phyloP scores from a whole-genome alignment of 1,140 invertebrate species.

The Cotesia glomerata region DNA sequence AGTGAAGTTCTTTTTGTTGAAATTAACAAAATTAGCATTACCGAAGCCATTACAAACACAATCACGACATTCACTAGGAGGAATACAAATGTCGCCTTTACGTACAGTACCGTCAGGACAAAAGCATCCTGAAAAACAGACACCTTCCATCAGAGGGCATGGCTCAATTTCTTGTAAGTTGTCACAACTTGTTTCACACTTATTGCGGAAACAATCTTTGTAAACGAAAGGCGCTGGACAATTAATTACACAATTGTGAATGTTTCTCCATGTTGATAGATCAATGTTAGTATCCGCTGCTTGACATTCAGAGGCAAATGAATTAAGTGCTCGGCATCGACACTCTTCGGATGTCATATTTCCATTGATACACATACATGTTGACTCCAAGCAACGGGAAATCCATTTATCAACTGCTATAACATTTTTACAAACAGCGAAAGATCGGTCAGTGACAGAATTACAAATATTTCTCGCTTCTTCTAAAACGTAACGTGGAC shows the following conservation, averaged over 20 bases:
- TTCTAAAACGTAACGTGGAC: slow-evolving; percentile 66
- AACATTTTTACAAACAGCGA: slow-evolving; percentile 67
- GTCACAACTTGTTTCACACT: slow-evolving; percentile 77
- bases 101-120: slow-evolving; percentile 79
- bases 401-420: slow-evolving; percentile 72
- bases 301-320: slow-evolving; percentile 75
- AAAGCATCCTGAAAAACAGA: slow-evolving; percentile 83
- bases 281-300: slow-evolving; percentile 68
- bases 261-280: slow-evolving; percentile 73
- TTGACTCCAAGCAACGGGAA: slow-evolving; percentile 74
- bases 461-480: slow-evolving; percentile 71
- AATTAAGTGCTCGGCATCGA: slow-evolving; percentile 71
- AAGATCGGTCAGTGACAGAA: slow-evolving; percentile 66
- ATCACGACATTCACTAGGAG: slow-evolving; percentile 75
- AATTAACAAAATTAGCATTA: slow-evolving; percentile 75
- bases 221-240: slow-evolving; percentile 78
- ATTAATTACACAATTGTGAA: slow-evolving; percentile 71
- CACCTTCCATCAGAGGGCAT: slow-evolving; percentile 69
- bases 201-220: slow-evolving; percentile 74
- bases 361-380: slow-evolving; percentile 71
- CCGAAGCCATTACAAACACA: slow-evolving; percentile 78
- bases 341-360: slow-evolving; percentile 67
- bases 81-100: slow-evolving; percentile 73
- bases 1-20: slow-evolving; percentile 74
- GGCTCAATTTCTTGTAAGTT: slow-evolving; percentile 66